Base-by-base conservation (phyloP, 2,888 invertebrate species). In the Listrodromus nycthemerus region DNA sequence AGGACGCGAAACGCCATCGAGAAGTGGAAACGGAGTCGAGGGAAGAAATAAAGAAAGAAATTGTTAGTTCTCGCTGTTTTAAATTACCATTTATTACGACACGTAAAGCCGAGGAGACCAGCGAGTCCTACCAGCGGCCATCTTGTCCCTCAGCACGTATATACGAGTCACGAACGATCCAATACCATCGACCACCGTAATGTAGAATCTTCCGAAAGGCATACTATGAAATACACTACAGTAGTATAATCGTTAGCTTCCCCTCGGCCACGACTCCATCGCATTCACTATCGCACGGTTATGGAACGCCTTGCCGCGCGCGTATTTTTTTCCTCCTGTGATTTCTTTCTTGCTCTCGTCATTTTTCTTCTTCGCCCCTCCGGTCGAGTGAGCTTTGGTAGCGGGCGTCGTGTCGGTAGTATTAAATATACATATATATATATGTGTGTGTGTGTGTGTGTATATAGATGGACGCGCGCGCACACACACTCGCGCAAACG, bases 11-110 rank as follows among this genome's bases (percentile, higher is more conserved):
- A 82, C 73, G 52, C 52, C 80, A 27, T 41, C 69, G 75, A 78
- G 81, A 70, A 84, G 84, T 78, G 74, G 81, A 81, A 84, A 75
- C 41, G 50, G 65, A 65, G 80, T 63, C 78, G 80, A 86, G 87
- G 88, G 87, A 89, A 90, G 92, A 92, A 92, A 92, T 91, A 92
- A 92, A 93, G 92, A 92, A 93, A 92, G 92, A 93, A 93, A 93
- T 92, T 93, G 92, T 92, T 93, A 93, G 93, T 93, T 93, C 92
- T 93, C 93, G 91, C 93, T 93, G 93, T 92, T 93, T 93, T 93
- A 93, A 93, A 93, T 93, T 93, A 93, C 93, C 93, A 93, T 93
- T 93, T 92, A 93, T 93, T 93, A 93, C 93, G 91, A 92, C 92
- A 89, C 92, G 91, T 93, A 93, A 93, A 92, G 91, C 91, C 91